Conservation (phyloP, 2,113 vertebrate species). For the Forbesichthys papilliferus region DNA sequence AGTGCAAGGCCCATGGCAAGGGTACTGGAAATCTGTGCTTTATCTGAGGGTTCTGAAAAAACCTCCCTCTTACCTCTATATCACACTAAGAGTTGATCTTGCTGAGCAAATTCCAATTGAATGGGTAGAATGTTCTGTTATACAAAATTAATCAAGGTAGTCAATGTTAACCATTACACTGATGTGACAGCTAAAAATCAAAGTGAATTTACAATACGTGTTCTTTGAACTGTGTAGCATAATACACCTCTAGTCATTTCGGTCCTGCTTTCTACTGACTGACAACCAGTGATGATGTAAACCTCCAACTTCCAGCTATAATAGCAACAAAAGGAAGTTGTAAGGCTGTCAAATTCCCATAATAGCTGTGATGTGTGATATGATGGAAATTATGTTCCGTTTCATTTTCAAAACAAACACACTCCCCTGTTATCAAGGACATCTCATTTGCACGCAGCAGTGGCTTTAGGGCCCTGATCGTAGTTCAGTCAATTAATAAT, state of each 20-base stretch:
- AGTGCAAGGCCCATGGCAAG: too few relatives aligned
- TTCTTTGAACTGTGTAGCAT: constrained; percentile 41
- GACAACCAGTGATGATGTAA: constrained; percentile 47
- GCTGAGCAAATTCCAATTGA: not conserved
- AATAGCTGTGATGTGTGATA: constrained; percentile 62
- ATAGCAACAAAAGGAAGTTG: constrained; percentile 50
- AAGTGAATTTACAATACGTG: constrained; percentile 16
- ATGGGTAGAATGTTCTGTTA: not conserved
- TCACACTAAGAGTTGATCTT: not conserved
- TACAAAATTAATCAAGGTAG: not conserved
- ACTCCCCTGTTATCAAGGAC: constrained; percentile 34
- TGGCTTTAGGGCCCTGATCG: too few relatives aligned
- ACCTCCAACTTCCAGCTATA: constrained; percentile 55
- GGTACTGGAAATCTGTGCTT: too few relatives aligned
- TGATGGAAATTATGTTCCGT: constrained; percentile 54
- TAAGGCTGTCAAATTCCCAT: constrained; percentile 56
- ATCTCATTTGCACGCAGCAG: constrained; percentile 5
- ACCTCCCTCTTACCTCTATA: too few relatives aligned
- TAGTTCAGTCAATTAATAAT: too few relatives aligned
- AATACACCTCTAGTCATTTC: constrained; percentile 50
- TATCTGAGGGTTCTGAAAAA: too few relatives aligned
- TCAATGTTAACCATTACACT: constrained; percentile 39
- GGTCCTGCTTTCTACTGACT: constrained; percentile 58
- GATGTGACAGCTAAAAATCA: constrained; percentile 33
- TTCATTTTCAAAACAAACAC: constrained; percentile 50